These are phyloP conservation scores for Drosophila guanche DNA, from an alignment of 1,140 invertebrate genomes.

Conservation along the genomic window DNA sequence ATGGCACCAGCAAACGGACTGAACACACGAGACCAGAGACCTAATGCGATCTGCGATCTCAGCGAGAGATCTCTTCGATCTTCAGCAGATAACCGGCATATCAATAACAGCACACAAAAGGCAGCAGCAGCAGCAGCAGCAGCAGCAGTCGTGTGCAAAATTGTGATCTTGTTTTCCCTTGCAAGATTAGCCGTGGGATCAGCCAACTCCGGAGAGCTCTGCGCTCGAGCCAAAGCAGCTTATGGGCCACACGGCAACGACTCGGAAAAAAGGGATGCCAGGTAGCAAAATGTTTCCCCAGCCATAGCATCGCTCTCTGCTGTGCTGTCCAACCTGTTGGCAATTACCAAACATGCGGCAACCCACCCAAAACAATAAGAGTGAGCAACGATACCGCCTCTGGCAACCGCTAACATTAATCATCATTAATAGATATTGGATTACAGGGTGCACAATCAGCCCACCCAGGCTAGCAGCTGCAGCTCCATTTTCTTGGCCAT, in stretches of 20 bases:
- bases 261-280: slow-evolving; percentile 38
- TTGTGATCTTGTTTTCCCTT: slow-evolving; percentile 77
- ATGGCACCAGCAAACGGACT: slow-evolving; percentile 46
- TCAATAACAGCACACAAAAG: slow-evolving; percentile 56
- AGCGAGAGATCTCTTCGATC: slow-evolving; percentile 43
- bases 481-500: too few species aligned
- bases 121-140: slow-evolving; percentile 3
- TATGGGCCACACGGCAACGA: slow-evolving; percentile 30
- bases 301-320: background rate
- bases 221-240: slow-evolving; percentile 75
- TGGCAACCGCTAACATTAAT: slow-evolving; percentile 54
- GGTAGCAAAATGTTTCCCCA: slow-evolving; percentile 52
- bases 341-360: slow-evolving; percentile 78
- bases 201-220: slow-evolving; percentile 27
- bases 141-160: slow-evolving; percentile 53
- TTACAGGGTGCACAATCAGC: slow-evolving; percentile 41
- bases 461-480: slow-evolving; percentile 10
- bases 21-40: slow-evolving; percentile 26
- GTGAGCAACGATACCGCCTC: background rate
- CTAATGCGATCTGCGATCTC: slow-evolving; percentile 51
- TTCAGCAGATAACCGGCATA: slow-evolving; percentile 55
- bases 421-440: slow-evolving; percentile 73
- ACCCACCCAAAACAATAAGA: slow-evolving; percentile 47
- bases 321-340: slow-evolving; percentile 54
- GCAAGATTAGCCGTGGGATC: slow-evolving; percentile 69